Base-by-base conservation (phyloP, 2,113 vertebrate genomes). In the Mormyrus lacerda region DNA sequence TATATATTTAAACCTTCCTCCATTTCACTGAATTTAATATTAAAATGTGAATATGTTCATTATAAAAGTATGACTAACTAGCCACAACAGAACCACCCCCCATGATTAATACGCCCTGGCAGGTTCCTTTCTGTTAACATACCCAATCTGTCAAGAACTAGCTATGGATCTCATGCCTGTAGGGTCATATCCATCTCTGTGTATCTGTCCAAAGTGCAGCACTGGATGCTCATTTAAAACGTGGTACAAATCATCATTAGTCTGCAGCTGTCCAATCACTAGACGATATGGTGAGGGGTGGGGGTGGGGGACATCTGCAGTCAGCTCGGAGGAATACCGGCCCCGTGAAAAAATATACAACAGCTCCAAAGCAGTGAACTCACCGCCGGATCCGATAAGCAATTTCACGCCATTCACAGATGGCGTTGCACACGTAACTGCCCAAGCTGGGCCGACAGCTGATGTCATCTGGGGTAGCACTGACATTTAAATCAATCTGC, bases 191-290 rank as follows among this genome's bases (percentile, higher is more conserved):
- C 24, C 82, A 84, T 84, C 82, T 44, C 82, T 45, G 82, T 45
- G 82, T 47, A 47, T 84, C 82, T 84, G 42, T 84, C 42, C 24
- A 84, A 84, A 84, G 15, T 42, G 44, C 82, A 47, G 82, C 6
- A 6, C 82, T 84, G 24, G 9, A 4, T 47, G 82, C 19, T 47
- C 82, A 47, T 45, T 84, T 84, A 84, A 84, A 45, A 84, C 4
- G 44, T 39, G 82, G 82, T n/a, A 84, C 82, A 84, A 84, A 84
- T 84, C 82, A 84, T 84, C 79, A 84, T 84, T 84, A 84, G 21
- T 45, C 42, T 24, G 39, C 19, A 21, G 79, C 44, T 47, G 44
- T 84, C 82, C 82, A n/a, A 84, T 84, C 79, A 84, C 79, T 82
- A 44, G 31, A 39, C 35, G 10, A 35, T 19, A 39, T 7, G 35